phyloP scores from a whole-genome alignment of 1,140 invertebrate species.

The Eurosta solidaginis region DNA sequence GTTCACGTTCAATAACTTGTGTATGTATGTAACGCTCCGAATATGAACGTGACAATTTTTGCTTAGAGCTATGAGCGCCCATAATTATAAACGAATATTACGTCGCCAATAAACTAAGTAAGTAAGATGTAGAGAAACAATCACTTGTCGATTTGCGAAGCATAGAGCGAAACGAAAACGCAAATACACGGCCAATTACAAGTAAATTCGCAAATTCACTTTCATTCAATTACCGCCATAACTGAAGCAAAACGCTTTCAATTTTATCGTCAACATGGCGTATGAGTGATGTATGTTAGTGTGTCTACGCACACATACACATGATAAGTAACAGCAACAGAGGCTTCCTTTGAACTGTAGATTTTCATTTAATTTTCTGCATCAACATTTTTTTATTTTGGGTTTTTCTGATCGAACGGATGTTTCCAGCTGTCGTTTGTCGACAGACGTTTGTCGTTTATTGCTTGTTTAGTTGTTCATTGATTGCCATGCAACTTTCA shows the following conservation, averaged over 20 bases:
- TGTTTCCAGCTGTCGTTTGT: constrained; percentile 8
- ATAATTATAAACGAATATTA: too few relatives aligned
- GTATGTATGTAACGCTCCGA: constrained; percentile 63
- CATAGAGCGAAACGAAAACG: not conserved
- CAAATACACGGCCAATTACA: not conserved
- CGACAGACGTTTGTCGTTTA: not conserved
- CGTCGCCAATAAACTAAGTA: too few relatives aligned
- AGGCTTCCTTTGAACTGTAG: not conserved
- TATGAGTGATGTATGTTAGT: not conserved
- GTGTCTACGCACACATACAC: not conserved
- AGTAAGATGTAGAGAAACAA: not conserved
- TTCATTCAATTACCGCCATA: constrained; percentile 14
- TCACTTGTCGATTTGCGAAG: constrained; percentile 1
- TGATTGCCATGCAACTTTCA: not conserved
- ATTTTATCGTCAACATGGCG: not conserved
- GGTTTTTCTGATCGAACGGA: not conserved
- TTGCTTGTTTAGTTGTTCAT: not conserved
- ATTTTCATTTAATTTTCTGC: not conserved
- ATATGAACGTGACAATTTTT: constrained; percentile 67
- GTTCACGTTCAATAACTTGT: constrained; percentile 61
- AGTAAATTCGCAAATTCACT: not conserved
- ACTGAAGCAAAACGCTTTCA: not conserved
- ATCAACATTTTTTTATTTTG: too few relatives aligned
- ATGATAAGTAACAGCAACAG: not conserved
- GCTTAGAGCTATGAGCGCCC: constrained; percentile 72